Evolutionary conservation across 2,113 vertebrate species (phyloP).

Genomic region (Rhadina sibilatrix): DNA sequence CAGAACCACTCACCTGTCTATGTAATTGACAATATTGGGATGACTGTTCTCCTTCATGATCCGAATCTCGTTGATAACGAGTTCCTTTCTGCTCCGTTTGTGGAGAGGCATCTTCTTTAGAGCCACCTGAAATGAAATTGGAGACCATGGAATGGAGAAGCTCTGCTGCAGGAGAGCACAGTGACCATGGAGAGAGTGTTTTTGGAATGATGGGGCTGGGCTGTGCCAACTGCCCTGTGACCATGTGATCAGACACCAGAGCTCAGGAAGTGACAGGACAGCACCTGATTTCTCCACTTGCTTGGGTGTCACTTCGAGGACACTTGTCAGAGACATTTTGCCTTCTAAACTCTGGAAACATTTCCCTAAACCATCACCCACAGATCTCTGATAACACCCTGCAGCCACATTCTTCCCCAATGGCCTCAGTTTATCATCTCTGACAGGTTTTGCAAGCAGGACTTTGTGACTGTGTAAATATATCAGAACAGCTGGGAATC

Average conservation of each 20-base stretch:
- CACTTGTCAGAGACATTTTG: not conserved
- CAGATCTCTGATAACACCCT: not conserved
- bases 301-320: not conserved
- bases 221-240: not conserved
- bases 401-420: not conserved
- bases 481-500: not conserved
- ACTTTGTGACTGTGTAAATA: not conserved
- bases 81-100: constrained; percentile 89
- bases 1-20: constrained; percentile 87
- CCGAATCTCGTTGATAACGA: constrained; percentile 96
- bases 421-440: not conserved
- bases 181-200: not conserved
- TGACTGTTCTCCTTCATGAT: constrained; percentile 99
- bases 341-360: not conserved
- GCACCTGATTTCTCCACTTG: not conserved
- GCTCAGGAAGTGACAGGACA: not conserved
- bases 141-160: not conserved
- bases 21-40: constrained; percentile 97
- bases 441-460: not conserved
- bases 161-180: not conserved
- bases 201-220: not conserved
- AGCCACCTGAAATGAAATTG: constrained; percentile 83
- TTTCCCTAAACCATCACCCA: not conserved
- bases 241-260: not conserved
- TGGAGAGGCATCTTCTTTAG: constrained; percentile 97